A percentile compares a stretch with the other conserved stretches of the same genome.
These are phyloP conservation scores for Bubo bubo DNA, from an alignment of 2,113 vertebrate genomes.

Conservation along the genomic window DNA sequence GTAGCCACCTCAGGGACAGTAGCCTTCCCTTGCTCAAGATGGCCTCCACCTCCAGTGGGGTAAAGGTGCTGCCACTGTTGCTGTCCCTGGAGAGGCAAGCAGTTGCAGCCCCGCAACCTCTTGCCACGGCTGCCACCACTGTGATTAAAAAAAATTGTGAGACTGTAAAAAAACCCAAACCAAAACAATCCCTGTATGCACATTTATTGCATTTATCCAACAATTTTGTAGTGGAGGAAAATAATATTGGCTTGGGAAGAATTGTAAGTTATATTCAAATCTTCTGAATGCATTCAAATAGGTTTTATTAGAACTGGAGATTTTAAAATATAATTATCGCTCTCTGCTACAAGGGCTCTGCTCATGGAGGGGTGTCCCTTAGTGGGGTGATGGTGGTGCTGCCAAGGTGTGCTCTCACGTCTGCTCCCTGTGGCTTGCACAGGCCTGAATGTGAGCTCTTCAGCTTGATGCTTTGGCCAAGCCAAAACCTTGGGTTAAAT, in stretches of 20 bases:
- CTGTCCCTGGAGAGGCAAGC: not conserved
- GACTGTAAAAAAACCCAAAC: not conserved
- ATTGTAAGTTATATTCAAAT: too few relatives aligned
- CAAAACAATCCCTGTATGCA: not conserved
- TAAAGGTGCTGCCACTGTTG: not conserved
- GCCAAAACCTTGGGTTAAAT: not conserved
- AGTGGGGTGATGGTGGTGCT: not conserved
- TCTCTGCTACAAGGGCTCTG: not conserved
- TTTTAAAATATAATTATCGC: not conserved
- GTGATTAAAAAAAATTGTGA: not conserved
- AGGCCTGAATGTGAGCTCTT: not conserved
- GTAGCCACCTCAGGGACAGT: not conserved
- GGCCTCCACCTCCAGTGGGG: rapidly evolving
- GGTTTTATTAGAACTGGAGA: not conserved
- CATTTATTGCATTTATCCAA: not conserved
- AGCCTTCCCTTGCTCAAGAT: not conserved
- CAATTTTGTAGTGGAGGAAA: not conserved
- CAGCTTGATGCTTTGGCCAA: not conserved
- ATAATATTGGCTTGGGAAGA: not conserved
- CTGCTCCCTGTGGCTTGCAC: rapidly evolving
- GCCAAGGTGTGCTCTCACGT: not conserved
- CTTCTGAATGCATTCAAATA: not conserved
- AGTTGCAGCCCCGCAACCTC: rapidly evolving
- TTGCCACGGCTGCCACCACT: not conserved
- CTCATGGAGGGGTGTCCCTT: rapidly evolving